Base-by-base conservation (phyloP, 2,888 invertebrate species). In the Hirtodrosophila histrioides region DNA sequence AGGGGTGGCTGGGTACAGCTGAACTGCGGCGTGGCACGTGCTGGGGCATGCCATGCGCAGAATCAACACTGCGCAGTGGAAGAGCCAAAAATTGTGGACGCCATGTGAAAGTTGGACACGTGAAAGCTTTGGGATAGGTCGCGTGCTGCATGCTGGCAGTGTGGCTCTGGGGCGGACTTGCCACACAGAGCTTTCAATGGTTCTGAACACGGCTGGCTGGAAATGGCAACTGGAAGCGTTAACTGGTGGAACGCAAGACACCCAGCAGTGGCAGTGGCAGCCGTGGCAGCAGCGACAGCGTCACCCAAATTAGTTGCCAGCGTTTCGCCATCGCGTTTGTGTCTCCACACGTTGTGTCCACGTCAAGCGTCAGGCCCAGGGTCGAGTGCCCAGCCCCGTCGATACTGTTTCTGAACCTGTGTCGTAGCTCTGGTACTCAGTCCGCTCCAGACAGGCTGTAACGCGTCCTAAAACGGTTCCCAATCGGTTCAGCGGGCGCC, bases 271-370 rank as follows among this genome's bases (percentile, higher is more conserved):
- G 46, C 45, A 58, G 45, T 27, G 36, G 54, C 62, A 71, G 54
- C 58, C 62, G 45, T 10, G 3, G 66, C 66, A 57, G 44, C 54
- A 57, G 66, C 55, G 40, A 24, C 37, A 63, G 56, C 77, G 82
- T 82, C 82, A 82, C 87, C 85, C 81, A 86, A 81, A 82, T 82
- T 84, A 82, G 82, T 82, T 82, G 87, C 78, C 82, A 82, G 75
- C 82, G 85, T 86, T 86, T 81, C 85, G 82, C 85, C 82, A 61
- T 77, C 81, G 87, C 78, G 87, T 71, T 78, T 81, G 81, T 84
- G 56, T 81, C 78, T 81, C 56, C 51, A 40, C 31, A 8, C 24
- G 24, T 33, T 11, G 31, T 46, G 36, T 49, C 36, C 54, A 62
- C 58, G 64, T 57, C 4, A 48, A 68, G 56, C 69, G 56, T 27